phyloP scores from a whole-genome alignment of 2,888 invertebrate genomes.

The Agonopterix subpropinquella region DNA sequence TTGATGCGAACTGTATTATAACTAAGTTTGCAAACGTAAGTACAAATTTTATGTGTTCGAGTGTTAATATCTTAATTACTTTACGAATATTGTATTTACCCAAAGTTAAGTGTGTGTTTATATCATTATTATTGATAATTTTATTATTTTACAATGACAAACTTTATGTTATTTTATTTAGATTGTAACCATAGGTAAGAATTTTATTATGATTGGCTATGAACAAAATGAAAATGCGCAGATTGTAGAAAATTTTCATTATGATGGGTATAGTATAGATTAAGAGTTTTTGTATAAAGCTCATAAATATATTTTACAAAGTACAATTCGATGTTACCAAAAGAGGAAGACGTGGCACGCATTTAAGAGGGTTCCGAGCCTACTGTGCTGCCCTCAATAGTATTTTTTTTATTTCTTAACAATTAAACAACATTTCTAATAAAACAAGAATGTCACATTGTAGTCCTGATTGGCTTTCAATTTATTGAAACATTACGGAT shows the following conservation, averaged over 20 bases:
- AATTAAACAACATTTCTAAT: too few species aligned
- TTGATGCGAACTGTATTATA: constrained; percentile 35
- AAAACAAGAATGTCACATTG: too few species aligned
- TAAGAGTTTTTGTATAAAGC: too few species aligned
- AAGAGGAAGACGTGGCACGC: too few species aligned
- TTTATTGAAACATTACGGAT: too few species aligned
- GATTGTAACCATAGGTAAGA: constrained; percentile 33
- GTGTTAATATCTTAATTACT: constrained; percentile 62
- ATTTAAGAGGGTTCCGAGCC: too few species aligned
- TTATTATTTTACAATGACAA: constrained; percentile 64
- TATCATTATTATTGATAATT: constrained; percentile 64
- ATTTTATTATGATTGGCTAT: constrained; percentile 44
- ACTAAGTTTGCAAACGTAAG: constrained; percentile 60
- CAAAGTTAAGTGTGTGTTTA: constrained; percentile 72
- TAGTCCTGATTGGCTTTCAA: too few species aligned
- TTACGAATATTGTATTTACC: constrained; percentile 62
- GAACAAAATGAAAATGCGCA: constrained; percentile 26
- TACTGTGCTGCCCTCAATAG: too few species aligned
- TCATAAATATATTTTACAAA: too few species aligned
- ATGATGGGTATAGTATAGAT: too few species aligned
- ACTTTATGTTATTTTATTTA: constrained; percentile 49
- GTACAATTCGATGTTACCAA: too few species aligned
- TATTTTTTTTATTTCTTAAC: too few species aligned
- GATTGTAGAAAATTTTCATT: background rate
- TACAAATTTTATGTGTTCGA: constrained; percentile 73